Conservation (phyloP, 1,140 invertebrate species). For the Aphaenogaster ashmeadi region DNA sequence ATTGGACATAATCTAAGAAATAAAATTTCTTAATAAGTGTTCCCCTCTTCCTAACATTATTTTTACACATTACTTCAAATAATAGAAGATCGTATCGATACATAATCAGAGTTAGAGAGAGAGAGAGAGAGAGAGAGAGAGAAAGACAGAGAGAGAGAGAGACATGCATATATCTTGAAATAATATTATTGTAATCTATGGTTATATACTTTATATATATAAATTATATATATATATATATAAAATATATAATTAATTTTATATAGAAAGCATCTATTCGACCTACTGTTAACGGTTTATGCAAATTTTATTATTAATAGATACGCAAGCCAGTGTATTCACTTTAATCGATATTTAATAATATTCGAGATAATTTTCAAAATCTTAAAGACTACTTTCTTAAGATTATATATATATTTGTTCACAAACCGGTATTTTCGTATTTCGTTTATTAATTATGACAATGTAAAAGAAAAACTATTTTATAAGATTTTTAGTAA, state of each 20-base stretch:
- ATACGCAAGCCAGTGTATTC: not conserved
- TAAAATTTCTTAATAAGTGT: slow-evolving; percentile 11
- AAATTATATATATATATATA: not conserved
- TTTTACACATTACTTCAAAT: slow-evolving; percentile 6
- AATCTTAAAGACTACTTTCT: not conserved
- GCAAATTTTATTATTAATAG: not conserved
- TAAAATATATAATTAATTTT: slow-evolving; percentile 5
- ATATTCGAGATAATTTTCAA: not conserved
- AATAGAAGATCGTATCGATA: slow-evolving; percentile 2
- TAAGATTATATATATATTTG: not conserved
- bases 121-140: no score
- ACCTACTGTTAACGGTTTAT: not conserved
- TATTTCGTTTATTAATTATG: slow-evolving; percentile 9
- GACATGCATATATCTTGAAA: slow-evolving; percentile 15
- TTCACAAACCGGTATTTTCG: not conserved
- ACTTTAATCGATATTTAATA: not conserved
- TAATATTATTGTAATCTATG: slow-evolving; percentile 49
- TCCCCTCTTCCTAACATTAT: not conserved
- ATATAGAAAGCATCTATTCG: not conserved
- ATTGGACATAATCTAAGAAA: slow-evolving; percentile 24
- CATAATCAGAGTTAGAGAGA: slow-evolving; percentile 18
- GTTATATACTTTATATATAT: not conserved
- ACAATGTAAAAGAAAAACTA: not conserved
- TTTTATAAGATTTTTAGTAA: not conserved
- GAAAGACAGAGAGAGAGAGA: no score